Percentiles rank a stretch among this genome's conserved stretches.
These are phyloP conservation scores for Drusus annulatus DNA, from an alignment of 1,140 invertebrate species.

Conservation along the genomic window DNA sequence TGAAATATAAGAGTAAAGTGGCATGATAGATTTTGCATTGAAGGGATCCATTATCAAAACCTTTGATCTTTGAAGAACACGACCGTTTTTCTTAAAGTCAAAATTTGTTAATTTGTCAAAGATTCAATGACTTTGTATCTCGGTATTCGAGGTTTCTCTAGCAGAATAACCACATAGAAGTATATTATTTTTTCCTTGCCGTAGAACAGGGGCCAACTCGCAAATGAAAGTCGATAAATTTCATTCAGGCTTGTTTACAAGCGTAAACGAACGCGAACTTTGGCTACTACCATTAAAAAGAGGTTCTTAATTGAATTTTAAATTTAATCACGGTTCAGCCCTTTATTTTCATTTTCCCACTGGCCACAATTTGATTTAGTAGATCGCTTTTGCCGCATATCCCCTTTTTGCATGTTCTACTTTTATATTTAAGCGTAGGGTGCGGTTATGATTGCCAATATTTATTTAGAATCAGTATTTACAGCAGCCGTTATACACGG, in stretches of 20 bases:
- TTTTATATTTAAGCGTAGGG: slow-evolving; percentile 24
- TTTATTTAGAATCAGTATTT: slow-evolving; percentile 31
- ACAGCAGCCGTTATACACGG: slow-evolving; percentile 2
- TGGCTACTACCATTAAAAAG: slow-evolving; percentile 38
- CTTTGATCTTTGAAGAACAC: too few species aligned
- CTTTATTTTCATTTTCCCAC: slow-evolving; percentile 25
- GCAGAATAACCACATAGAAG: too few species aligned
- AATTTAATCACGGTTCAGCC: slow-evolving; percentile 33
- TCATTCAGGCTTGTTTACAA: slow-evolving; percentile 33
- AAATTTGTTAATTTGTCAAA: too few species aligned
- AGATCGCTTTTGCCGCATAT: slow-evolving; percentile 22
- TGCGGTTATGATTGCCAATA: slow-evolving; percentile 30
- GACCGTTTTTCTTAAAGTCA: too few species aligned
- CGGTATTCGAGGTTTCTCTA: too few species aligned
- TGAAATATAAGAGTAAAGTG: too few species aligned
- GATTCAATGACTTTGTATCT: too few species aligned
- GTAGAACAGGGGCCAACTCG: not conserved
- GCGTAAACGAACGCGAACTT: slow-evolving; percentile 39
- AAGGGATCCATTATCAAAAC: too few species aligned
- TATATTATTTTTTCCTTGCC: slow-evolving; percentile 21
- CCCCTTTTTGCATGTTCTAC: slow-evolving; percentile 1
- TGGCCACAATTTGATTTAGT: slow-evolving; percentile 39
- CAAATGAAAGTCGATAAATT: slow-evolving; percentile 30
- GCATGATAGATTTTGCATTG: too few species aligned
- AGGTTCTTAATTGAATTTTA: slow-evolving; percentile 39